Conservation (phyloP, 2,113 vertebrate genomes). For the Hippocampus abdominalis region DNA sequence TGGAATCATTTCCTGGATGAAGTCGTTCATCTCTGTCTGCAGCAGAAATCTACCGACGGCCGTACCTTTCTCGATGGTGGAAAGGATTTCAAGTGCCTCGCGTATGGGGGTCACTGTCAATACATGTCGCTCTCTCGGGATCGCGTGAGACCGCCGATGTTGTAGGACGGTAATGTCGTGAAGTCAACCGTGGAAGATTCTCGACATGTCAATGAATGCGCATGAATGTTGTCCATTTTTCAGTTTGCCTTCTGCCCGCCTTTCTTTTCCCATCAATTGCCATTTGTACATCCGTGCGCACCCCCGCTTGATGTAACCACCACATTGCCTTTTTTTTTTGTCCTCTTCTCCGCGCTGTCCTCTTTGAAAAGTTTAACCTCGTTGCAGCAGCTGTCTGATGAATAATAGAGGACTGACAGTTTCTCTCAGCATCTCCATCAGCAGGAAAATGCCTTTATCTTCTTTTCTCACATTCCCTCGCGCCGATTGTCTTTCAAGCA, state of each 20-base stretch:
- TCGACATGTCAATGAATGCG: background rate
- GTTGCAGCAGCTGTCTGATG: conserved; percentile 61
- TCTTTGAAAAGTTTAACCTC: conserved; percentile 60
- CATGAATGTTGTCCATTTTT: background rate
- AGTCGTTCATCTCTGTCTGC: too few relatives aligned
- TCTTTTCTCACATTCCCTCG: conserved; percentile 9
- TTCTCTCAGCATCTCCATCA: conserved; percentile 55
- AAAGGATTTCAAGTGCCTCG: background rate
- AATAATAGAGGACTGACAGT: conserved; percentile 64
- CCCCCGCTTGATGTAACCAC: background rate
- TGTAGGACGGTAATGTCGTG: conserved; percentile 22
- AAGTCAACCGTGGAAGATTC: conserved; percentile 27
- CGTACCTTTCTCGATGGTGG: background rate
- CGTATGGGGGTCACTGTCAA: conserved; percentile 1
- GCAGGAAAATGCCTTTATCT: conserved; percentile 48
- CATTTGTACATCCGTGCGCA: conserved; percentile 5
- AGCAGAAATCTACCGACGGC: background rate
- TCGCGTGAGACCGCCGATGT: conserved; percentile 26
- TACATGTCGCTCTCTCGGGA: conserved; percentile 5
- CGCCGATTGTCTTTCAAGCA: background rate
- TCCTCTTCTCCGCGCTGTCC: background rate
- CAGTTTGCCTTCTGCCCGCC: conserved; percentile 15
- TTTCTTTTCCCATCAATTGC: background rate
- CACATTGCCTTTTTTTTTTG: background rate
- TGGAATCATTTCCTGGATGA: too few relatives aligned